These are phyloP conservation scores for Taphrorychus bicolor DNA, from an alignment of 2,888 invertebrate species.

Conservation along the genomic window DNA sequence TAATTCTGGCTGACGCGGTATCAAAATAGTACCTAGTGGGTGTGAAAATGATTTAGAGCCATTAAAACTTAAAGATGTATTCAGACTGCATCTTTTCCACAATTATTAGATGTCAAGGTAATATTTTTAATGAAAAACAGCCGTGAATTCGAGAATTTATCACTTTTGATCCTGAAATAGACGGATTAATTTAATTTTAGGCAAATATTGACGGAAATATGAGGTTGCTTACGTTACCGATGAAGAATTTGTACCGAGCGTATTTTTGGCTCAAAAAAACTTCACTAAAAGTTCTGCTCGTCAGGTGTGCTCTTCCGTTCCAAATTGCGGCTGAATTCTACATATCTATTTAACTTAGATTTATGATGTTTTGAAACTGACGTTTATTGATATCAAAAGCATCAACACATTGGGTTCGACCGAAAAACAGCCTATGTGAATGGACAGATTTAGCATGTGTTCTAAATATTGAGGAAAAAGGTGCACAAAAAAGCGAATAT, in stretches of 20 bases:
- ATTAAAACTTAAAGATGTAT: neutral
- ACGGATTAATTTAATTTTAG: neutral
- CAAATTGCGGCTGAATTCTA: too few relatives aligned
- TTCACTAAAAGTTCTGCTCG: too few relatives aligned
- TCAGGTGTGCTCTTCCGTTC: too few relatives aligned
- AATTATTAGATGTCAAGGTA: neutral
- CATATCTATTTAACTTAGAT: too few relatives aligned
- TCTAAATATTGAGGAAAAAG: too few relatives aligned
- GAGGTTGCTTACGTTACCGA: neutral
- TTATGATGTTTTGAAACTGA: too few relatives aligned
- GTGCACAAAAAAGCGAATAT: too few relatives aligned
- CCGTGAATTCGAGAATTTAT: neutral
- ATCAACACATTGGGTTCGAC: too few relatives aligned
- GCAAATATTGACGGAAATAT: neutral
- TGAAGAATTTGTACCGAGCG: neutral
- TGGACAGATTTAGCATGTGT: too few relatives aligned
- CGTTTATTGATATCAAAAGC: too few relatives aligned
- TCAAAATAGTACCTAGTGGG: neutral
- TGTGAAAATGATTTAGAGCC: neutral
- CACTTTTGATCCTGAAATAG: neutral
- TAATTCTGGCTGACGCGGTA: too few relatives aligned
- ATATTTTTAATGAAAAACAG: neutral
- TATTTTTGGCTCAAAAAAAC: neutral
- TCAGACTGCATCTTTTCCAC: neutral
- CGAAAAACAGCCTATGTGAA: too few relatives aligned